Conservation (phyloP, 2,888 invertebrate species). For the Drosophila fungiperda region DNA sequence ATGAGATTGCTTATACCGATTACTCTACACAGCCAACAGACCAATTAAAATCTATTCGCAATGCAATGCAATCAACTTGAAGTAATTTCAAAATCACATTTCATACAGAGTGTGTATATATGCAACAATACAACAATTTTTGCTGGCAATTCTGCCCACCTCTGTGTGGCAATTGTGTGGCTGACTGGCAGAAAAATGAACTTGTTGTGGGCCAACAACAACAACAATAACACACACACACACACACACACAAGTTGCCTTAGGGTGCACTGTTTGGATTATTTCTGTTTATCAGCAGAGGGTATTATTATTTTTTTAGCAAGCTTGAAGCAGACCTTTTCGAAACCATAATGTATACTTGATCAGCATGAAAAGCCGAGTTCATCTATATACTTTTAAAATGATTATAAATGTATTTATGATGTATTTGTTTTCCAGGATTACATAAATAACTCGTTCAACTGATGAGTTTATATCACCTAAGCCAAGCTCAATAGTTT, state of each 20-base stretch:
- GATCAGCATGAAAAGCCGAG: background rate
- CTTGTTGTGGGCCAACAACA: slow-evolving; percentile 40
- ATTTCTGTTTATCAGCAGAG: slow-evolving; percentile 5
- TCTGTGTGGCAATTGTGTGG: slow-evolving; percentile 54
- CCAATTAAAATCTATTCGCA: slow-evolving; percentile 63
- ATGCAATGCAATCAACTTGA: slow-evolving; percentile 54
- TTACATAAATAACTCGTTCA: background rate
- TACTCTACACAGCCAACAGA: slow-evolving; percentile 16
- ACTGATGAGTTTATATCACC: background rate
- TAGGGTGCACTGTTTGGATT: slow-evolving; percentile 50
- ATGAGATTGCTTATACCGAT: slow-evolving; percentile 38
- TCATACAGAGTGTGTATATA: slow-evolving; percentile 17
- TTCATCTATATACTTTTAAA: background rate
- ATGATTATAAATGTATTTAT: background rate
- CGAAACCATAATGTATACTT: background rate
- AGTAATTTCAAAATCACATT: slow-evolving; percentile 61
- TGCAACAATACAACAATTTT: slow-evolving; percentile 22
- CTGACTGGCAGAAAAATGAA: slow-evolving; percentile 70
- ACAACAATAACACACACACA: slow-evolving; percentile 22
- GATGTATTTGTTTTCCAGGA: background rate
- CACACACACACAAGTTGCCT: slow-evolving; percentile 48
- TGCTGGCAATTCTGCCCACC: slow-evolving; percentile 14
- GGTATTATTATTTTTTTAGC: background rate
- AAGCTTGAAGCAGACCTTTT: background rate
- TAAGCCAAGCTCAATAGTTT: background rate